Evolutionary conservation across 2,888 invertebrate species (phyloP).

Genomic region (Trissolcus japonicus): DNA sequence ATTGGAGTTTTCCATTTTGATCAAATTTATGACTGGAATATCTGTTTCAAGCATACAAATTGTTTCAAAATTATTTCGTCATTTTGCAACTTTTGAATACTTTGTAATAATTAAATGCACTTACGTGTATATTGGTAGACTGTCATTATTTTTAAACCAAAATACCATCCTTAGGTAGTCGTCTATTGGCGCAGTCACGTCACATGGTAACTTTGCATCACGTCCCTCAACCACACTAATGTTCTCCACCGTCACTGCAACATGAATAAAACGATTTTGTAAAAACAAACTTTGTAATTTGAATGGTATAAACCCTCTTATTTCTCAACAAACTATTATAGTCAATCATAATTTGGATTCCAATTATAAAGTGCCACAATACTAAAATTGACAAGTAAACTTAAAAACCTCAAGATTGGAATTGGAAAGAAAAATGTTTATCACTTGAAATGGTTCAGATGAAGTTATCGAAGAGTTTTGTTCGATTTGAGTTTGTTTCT

Average conservation of each 20-base stretch:
- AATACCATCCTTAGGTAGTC: conserved; percentile 94
- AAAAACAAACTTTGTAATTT: neutral
- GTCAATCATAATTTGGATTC: neutral
- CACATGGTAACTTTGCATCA: conserved; percentile 91
- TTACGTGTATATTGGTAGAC: conserved; percentile 92
- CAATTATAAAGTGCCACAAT: neutral
- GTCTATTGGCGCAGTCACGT: conserved; percentile 87
- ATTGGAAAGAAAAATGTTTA: no score
- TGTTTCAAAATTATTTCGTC: no score
- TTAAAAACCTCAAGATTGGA: neutral
- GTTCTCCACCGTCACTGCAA: conserved; percentile 85
- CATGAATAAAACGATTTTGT: neutral
- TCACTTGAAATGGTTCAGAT: no score
- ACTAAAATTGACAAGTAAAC: neutral
- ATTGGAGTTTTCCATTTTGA: neutral
- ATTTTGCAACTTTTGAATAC: no score
- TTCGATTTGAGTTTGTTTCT: no score
- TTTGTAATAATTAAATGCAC: conserved; percentile 60
- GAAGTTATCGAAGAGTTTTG: no score
- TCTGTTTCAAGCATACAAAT: neutral
- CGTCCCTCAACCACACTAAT: conserved; percentile 92
- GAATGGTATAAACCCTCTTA: neutral
- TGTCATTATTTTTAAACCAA: conserved; percentile 93
- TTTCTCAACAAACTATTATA: neutral
- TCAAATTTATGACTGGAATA: neutral